Base-by-base conservation (phyloP, 2,797 vertebrate genomes). In the Gallinago solitaria region DNA sequence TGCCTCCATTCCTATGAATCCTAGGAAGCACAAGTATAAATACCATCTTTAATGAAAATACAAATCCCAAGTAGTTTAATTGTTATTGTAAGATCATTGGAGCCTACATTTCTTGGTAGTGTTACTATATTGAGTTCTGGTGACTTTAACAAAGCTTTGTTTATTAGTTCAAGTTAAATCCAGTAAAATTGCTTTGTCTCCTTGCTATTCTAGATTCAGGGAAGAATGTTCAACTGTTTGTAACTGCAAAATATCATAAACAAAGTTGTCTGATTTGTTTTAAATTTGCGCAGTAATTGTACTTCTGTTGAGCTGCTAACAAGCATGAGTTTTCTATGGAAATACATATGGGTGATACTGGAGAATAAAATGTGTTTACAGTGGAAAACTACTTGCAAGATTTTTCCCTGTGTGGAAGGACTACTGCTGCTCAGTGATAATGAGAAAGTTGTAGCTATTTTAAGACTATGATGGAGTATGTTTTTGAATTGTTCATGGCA, bases 381-480 rank as follows among this genome's bases (percentile, higher is more conserved):
- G 41, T 93, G 92, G 91, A 96, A 94, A 95, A 87, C 24, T 96
- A 94, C 91, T 94, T 89, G 81, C 50, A 76, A 74, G 63, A 41
- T 91, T 95, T 92, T 73, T 91, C 54, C 53, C 68, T 77, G 17
- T 77, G 80, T 81, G 43, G 51, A 94, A 87, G 81, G 67, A 48
- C 85, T 71, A 13, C 84, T 95, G 86, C 83, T 94, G 89, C 54
- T 93, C 80, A 0, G 3, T 60, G 94, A 90, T 94, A 94, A 94
- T 95, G 68, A 95, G 91, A 95, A 95, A 93, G 43, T 68, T 94
- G 83, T 30, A 85, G 83, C 85, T 97, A 90, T 95, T 96, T 96
- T 96, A 92, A 69, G 88, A 50, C 63, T 47, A 2, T 57, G 41
- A 50, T 90, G 64, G 59, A 74, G 50, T 48, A 45, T 50, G 48